These are phyloP conservation scores for Coturnix japonica DNA, from an alignment of 2,113 vertebrate species.

Conservation along the genomic window DNA sequence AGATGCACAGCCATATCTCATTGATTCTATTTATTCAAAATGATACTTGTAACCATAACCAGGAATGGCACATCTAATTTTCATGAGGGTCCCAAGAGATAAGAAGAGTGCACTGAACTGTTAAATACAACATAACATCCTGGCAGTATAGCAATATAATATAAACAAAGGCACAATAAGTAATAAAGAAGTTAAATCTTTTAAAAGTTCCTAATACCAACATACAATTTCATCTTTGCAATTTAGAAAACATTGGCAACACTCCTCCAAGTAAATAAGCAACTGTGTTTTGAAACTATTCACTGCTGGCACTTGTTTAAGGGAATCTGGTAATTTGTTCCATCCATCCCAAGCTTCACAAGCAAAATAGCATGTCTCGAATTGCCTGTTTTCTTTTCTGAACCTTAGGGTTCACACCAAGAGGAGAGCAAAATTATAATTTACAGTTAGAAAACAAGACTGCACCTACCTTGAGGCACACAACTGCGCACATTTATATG, in stretches of 20 bases:
- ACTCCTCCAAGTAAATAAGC: constrained; percentile 66
- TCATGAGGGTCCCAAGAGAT: not conserved
- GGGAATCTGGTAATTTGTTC: constrained; percentile 64
- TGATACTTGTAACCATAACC: constrained; percentile 18
- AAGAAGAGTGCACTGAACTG: constrained; percentile 32
- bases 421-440: constrained; percentile 60
- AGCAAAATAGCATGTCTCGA: constrained; percentile 48
- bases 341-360: constrained; percentile 33
- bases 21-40: constrained; percentile 49
- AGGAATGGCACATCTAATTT: constrained; percentile 45
- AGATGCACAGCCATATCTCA: not conserved
- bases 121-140: constrained; percentile 37
- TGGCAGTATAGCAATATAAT: not conserved
- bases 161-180: constrained; percentile 60
- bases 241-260: constrained; percentile 62
- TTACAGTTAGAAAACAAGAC: constrained; percentile 41
- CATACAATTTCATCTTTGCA: constrained; percentile 62
- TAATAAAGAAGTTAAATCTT: constrained; percentile 52
- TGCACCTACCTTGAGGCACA: constrained; percentile 38
- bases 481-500: constrained; percentile 43
- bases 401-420: constrained; percentile 54
- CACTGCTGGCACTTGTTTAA: constrained; percentile 63
- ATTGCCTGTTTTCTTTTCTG: constrained; percentile 52
- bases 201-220: constrained; percentile 63
- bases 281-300: constrained; percentile 67